Base-by-base conservation (phyloP, 2,113 vertebrate species). In the Cryptomyrus ogoouensis region DNA sequence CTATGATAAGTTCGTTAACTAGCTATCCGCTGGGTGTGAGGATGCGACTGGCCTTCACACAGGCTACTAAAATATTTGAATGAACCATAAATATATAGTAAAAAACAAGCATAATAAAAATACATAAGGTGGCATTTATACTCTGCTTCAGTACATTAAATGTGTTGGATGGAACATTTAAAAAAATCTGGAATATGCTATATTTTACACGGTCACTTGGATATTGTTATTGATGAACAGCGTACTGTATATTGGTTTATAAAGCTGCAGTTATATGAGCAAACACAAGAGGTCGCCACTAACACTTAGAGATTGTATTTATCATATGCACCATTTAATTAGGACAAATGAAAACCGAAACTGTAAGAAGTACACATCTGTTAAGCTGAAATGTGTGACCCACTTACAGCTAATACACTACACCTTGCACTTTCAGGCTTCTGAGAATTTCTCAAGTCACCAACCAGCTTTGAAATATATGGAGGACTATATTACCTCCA, bases 221-320 rank as follows among this genome's bases (percentile, higher is more conserved):
- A 17, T 80, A 42, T 80, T 80, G 13, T 42, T 80, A 42, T 42
- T 27, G 35, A 77, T 39, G 74, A 35, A 42, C 15, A 42, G 35
- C 62, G 7, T 31, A 27, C 62, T 27, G 47, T 46, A 24, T 47
- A 13, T 86, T 50, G 83, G n/a, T 47, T 49, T 86, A 49, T 86
- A 49, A 86, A 47, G 1, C 7, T n/a, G 47, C 7, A 84, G 35
- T 86, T 86, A 27, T 42, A 47, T 86, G 44, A 50, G n/a, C 46
- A 86, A 86, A 86, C 83, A 86, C 83, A 86, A 86, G 44, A 86
- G 83, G 46, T n/a, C 47, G 12, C 17, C 42, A 47, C 24, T 86
- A 50, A 47, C 46, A 47, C 44, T 49, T 50, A 86, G 27, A 31
- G 44, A 50, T 13, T 50, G 24, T 49, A 12, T 86, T 49, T 15